Evolutionary conservation across 92 coral and sea anemone genomes (phyloP), one percentile per base, ranked within the genome.

Genomic region (Parazoanthus atlanticus): DNA sequence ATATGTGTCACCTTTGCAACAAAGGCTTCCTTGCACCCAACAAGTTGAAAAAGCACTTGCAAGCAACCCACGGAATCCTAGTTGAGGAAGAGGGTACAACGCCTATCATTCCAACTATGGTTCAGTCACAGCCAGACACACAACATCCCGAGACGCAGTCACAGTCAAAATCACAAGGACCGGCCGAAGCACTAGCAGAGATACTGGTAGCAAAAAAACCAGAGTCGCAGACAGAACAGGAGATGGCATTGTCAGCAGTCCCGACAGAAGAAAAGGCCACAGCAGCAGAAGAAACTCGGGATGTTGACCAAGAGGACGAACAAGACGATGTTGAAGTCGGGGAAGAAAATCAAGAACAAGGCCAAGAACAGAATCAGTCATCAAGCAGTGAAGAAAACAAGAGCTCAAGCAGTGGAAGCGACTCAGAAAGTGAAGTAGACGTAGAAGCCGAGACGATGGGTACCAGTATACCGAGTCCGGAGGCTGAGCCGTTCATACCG

Each of bases 21-120:
- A 95, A 94, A 29, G 99, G 99, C 65, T 95, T 97, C 91, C 92
- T 94, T 10, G 99, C 98, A 15, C 99, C 99, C 10, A 95, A 96
- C 70, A 97, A 95, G 91, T 90, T 97, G 78, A 91, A 90, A 77
- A 93, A 95, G 52, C 99, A 97, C 87, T 78, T 97, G 83, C 92
- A 88, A 80, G 72, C 93, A 29, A 92, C 92, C 0, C 98, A 95
- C 52, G 90, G 88, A 16, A 80, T 85, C 28, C 46, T 12, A 41
- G 90, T 86, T 29, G 46, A 71, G 40, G 94, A 89, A n/a, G 73
- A 81, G 28, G 83, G 33, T 61, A 23, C 69, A 5, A 61, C 28
- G 28, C n/a, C n/a, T 21, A 5, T 61, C 28, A 61, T 36, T 7
- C 79, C 79, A 8, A 75, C 78, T 52, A 49, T 38, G 40, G 64